Evolutionary conservation across 2,888 invertebrate species (phyloP).

Genomic region (Nasonia oneida): DNA sequence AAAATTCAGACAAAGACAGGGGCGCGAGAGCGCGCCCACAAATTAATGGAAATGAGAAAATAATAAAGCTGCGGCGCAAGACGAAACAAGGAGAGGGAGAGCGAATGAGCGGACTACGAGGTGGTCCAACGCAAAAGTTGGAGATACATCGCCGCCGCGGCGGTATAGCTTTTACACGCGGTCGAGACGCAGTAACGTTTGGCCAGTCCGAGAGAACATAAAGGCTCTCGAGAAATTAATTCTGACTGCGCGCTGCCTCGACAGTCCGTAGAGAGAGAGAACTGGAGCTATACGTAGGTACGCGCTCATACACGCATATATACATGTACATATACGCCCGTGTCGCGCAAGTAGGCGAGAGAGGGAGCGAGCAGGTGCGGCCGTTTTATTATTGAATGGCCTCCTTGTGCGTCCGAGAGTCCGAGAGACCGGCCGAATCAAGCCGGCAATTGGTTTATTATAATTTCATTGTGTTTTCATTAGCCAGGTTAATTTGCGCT

Average conservation of each 20-base stretch:
- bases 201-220: conserved; percentile 77
- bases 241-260: conserved; percentile 65
- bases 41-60: conserved; percentile 52
- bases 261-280: not conserved
- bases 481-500: conserved; percentile 74
- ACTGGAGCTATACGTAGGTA: not conserved
- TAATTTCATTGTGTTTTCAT: conserved; percentile 79
- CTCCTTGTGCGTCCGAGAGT: conserved; percentile 66
- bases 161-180: conserved; percentile 65
- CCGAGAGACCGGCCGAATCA: conserved; percentile 72
- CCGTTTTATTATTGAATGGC: conserved; percentile 78
- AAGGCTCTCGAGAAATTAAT: conserved; percentile 78
- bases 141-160: conserved; percentile 46
- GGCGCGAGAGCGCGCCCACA: conserved; percentile 4
- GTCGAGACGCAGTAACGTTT: conserved; percentile 69
- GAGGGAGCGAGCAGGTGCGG: conserved; percentile 66
- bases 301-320: not conserved
- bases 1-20: not conserved
- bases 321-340: not conserved
- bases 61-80: not conserved
- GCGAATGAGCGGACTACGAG: conserved; percentile 28
- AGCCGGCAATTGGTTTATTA: conserved; percentile 78
- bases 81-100: conserved; percentile 32
- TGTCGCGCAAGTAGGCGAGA: conserved; percentile 34
- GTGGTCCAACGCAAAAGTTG: conserved; percentile 43